These are phyloP conservation scores for Dasyurus viverrinus DNA, from an alignment of 2,113 vertebrate genomes.

Conservation along the genomic window DNA sequence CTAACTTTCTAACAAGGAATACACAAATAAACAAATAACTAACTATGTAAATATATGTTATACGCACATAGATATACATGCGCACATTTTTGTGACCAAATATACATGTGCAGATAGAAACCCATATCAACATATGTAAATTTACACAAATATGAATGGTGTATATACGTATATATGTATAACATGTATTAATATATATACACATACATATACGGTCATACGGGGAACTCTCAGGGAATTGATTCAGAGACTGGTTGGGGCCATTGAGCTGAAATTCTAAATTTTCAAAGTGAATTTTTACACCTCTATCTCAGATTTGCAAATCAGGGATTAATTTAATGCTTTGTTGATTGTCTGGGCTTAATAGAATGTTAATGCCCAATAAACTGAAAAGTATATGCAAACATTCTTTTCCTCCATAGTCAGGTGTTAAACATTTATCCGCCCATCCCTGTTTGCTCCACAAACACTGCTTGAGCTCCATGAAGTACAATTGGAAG, in stretches of 20 bases:
- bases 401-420: too few relatives aligned
- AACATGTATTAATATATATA: neutral
- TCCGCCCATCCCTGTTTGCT: neutral
- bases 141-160: neutral
- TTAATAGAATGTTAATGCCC: neutral
- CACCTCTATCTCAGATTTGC: neutral
- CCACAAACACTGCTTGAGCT: neutral
- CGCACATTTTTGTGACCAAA: neutral
- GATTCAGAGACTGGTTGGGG: neutral
- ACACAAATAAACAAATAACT: neutral
- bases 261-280: neutral
- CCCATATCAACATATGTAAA: too few relatives aligned
- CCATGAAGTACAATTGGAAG: neutral
- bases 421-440: neutral
- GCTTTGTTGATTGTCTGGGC: neutral
- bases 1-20: neutral
- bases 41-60: neutral
- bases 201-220: too few relatives aligned
- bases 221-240: neutral
- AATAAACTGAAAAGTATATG: neutral
- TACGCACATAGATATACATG: neutral
- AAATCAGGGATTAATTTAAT: neutral
- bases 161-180: neutral
- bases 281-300: neutral
- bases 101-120: neutral